A percentile compares a stretch with the other conserved stretches of the same genome.
Evolutionary conservation across 2,797 vertebrate species (phyloP).

Genomic region (Premnoplex brunnescens): DNA sequence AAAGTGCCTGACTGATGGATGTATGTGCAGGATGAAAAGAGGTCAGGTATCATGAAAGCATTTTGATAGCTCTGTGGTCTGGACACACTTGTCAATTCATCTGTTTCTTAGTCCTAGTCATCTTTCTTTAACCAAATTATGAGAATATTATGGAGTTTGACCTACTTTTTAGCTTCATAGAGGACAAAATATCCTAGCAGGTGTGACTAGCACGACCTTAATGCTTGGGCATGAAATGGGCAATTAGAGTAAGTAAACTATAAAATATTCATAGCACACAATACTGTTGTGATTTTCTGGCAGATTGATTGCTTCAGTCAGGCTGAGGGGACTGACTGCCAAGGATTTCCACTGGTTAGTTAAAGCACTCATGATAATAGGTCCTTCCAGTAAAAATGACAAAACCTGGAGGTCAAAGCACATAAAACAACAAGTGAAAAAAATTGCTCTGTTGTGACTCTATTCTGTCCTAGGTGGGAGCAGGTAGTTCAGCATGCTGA

Average conservation of each 20-base stretch:
- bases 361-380: neutral
- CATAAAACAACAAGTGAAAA: conserved; percentile 6
- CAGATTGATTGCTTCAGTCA: conserved; percentile 44
- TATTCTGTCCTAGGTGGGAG: neutral
- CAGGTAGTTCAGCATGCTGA: neutral
- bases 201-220: neutral
- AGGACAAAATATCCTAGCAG: neutral
- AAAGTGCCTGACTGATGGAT: neutral
- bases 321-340: conserved; percentile 1
- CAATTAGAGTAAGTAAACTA: conserved; percentile 57
- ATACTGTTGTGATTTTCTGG: conserved; percentile 19
- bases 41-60: neutral
- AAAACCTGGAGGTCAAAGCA: conserved; percentile 23
- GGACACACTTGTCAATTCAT: neutral
- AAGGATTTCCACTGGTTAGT: neutral
- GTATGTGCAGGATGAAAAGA: neutral
- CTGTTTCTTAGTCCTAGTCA: neutral
- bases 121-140: neutral
- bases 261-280: conserved; percentile 52
- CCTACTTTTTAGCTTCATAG: neutral
- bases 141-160: neutral
- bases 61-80: neutral
- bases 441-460: neutral
- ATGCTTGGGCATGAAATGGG: neutral
- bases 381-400: conserved; percentile 33